phyloP scores from a whole-genome alignment of 2,113 vertebrate species.

The Xiphophorus couchianus region DNA sequence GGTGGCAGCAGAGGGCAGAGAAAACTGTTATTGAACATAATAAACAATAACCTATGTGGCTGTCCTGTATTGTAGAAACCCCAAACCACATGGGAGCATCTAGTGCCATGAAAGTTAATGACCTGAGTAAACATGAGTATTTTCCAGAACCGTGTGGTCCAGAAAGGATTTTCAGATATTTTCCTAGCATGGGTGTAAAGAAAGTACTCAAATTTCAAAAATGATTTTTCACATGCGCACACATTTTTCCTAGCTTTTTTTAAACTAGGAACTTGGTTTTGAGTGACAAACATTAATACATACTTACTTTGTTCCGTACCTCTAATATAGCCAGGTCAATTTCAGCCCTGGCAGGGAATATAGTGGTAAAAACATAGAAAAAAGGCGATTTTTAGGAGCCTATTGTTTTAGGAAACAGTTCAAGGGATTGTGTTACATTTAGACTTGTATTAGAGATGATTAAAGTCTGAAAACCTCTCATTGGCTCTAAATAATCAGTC shows the following conservation, averaged over 20 bases:
- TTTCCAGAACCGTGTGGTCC: constrained; percentile 34
- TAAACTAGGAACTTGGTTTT: constrained; percentile 6
- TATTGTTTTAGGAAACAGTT: too few relatives aligned
- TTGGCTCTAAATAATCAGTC: too few relatives aligned
- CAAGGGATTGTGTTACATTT: too few relatives aligned
- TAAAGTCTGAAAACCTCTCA: too few relatives aligned
- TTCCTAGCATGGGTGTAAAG: constrained; percentile 25
- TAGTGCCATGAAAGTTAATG: constrained; percentile 43
- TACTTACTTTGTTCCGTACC: too few relatives aligned
- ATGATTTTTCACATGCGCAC: constrained; percentile 30
- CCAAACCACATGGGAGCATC: constrained; percentile 34
- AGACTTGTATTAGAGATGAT: too few relatives aligned
- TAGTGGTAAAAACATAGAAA: too few relatives aligned
- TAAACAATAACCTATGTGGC: constrained; percentile 3
- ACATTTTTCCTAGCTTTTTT: constrained; percentile 39
- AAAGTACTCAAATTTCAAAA: constrained; percentile 38
- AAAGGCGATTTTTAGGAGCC: too few relatives aligned
- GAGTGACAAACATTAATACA: too few relatives aligned
- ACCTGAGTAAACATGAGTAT: constrained; percentile 58
- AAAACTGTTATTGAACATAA: not conserved
- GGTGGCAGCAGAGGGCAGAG: not conserved
- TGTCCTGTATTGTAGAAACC: constrained; percentile 37
- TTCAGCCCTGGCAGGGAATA: too few relatives aligned
- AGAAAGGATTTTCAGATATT: constrained; percentile 36
- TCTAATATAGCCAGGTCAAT: too few relatives aligned